Evolutionary conservation across 2,888 invertebrate genomes (phyloP), one percentile per base, ranked within the genome.

Genomic region (Drosophila niveifrons): DNA sequence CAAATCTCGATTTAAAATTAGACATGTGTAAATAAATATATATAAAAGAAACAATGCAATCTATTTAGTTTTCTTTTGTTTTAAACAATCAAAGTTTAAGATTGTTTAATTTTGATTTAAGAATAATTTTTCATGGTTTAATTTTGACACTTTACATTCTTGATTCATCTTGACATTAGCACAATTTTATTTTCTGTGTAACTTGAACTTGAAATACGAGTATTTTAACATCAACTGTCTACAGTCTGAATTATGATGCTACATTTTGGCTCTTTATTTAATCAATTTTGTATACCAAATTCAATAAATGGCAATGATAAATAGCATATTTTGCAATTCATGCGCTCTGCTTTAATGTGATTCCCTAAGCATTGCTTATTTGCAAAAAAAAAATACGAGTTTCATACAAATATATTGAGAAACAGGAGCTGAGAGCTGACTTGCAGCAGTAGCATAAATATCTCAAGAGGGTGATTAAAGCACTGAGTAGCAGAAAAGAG

Each of bases 391-490:
- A 51, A 39, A 13, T n/a, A 13, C 17, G 8, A 15, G n/a, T 29
- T 15, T 28, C 15, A 8, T 0, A 28, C 41, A 39, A 39, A n/a
- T 10, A 13, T 39, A n/a, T 18, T n/a, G 23, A 51, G 23, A 28
- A 43, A 29, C 7, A 9, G 53, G 41, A 53, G 17, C 3, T 13
- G 7, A 11, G 7, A 11, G 31, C 31, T 34, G 17, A 11, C 17
- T 17, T 8, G 34, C 23, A 23, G 23, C 23, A 51, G 31, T 11
- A 29, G 44, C 44, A 61, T 43, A 44, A 61, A 44, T 9, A 53
- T 43, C 43, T 61, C 55, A 43, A 43, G 61, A 61, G 53, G 61
- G 61, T 44, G 55, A 55, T 61, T 53, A 34, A 43, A 34, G 43
- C 2, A 31, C n/a, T 36, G 39, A 48, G 36, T n/a, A 11, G 31